phyloP scores from a whole-genome alignment of 2,888 invertebrate species.

The Cryptocephalus moraei region DNA sequence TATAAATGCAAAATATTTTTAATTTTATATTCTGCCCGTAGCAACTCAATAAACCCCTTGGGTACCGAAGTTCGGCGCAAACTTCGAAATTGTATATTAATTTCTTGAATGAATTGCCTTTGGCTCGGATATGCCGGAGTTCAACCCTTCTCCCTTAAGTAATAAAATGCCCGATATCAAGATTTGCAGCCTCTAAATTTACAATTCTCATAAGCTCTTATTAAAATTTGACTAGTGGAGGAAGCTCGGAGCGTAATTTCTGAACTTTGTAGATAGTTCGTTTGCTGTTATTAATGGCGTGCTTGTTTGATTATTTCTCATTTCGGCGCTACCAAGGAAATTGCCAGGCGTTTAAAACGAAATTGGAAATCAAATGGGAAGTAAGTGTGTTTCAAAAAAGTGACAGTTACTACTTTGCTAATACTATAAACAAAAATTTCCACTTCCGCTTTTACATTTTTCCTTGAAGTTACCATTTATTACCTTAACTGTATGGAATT shows the following conservation, averaged over 20 bases:
- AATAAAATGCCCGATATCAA: constrained; percentile 15
- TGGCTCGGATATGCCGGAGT: constrained; percentile 7
- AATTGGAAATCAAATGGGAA: no score
- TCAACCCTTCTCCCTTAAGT: constrained; percentile 10
- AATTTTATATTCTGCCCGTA: no score
- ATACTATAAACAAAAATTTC: no score
- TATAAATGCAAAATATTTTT: no score
- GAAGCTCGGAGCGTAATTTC: constrained; percentile 5
- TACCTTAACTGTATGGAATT: no score
- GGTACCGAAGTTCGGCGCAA: constrained; percentile 11
- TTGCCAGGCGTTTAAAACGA: no score
- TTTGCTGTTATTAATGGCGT: not conserved
- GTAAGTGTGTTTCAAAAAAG: no score
- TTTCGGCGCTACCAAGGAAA: not conserved
- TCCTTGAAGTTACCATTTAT: no score
- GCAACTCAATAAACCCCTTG: constrained; percentile 8
- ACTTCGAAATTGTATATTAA: constrained; percentile 19
- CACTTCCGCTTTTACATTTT: no score
- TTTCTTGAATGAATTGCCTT: constrained; percentile 15
- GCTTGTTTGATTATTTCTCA: not conserved
- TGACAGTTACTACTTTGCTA: no score
- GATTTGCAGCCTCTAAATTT: constrained; percentile 11
- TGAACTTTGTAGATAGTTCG: constrained; percentile 6
- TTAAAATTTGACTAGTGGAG: constrained; percentile 8
- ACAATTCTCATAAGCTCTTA: constrained; percentile 9